phyloP scores from a whole-genome alignment of 1,140 invertebrate genomes.

The Pteromalus puparum region DNA sequence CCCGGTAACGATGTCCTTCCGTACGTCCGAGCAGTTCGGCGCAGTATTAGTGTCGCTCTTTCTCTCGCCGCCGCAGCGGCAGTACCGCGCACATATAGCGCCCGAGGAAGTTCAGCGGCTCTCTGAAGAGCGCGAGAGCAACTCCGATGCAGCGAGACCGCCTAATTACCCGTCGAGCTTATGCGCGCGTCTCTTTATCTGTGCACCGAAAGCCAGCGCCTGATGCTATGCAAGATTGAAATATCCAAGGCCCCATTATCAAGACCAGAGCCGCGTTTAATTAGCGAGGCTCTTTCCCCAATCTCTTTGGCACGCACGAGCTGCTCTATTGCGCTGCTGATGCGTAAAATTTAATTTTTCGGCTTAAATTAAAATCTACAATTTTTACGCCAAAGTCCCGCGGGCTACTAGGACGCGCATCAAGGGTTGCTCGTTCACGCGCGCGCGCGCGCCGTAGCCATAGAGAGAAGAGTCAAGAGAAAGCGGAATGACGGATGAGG shows the following conservation, averaged over 20 bases:
- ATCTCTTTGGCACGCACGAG: too few relatives aligned
- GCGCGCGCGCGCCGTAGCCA: neutral
- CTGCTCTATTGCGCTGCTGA: neutral
- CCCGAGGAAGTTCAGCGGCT: neutral
- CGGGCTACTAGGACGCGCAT: too few relatives aligned
- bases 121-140: neutral
- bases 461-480: neutral
- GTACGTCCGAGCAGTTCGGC: neutral
- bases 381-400: constrained; percentile 16
- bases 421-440: neutral
- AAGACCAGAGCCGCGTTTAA: too few relatives aligned
- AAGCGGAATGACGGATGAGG: constrained; percentile 45
- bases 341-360: constrained; percentile 15
- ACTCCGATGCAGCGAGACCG: constrained; percentile 14
- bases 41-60: neutral
- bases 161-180: constrained; percentile 21
- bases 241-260: too few relatives aligned
- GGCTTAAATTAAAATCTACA: constrained; percentile 39
- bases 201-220: too few relatives aligned
- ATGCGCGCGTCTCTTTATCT: neutral
- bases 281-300: too few relatives aligned
- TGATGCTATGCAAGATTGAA: too few relatives aligned
- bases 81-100: neutral
- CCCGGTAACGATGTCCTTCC: constrained; percentile 7
- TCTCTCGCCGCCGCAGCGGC: neutral